A percentile compares a stretch with the other conserved stretches of the same genome.
Conservation (phyloP, 2,888 invertebrate species). For the Tribolium freemani region DNA sequence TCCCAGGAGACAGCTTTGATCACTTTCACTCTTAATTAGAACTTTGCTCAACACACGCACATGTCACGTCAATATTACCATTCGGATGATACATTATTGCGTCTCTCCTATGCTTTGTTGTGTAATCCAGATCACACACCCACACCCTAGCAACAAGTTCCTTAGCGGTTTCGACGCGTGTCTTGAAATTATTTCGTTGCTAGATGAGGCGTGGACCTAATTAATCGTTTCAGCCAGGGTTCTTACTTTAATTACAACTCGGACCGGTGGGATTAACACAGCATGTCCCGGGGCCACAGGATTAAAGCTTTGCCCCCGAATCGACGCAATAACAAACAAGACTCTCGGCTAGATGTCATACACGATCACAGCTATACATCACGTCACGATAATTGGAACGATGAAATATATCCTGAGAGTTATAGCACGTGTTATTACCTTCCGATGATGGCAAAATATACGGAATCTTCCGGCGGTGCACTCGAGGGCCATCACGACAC, state of each 20-base stretch:
- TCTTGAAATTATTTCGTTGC: slow-evolving; percentile 29
- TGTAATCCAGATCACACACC: neutral
- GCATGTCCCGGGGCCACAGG: slow-evolving; percentile 15
- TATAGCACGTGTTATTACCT: slow-evolving; percentile 16
- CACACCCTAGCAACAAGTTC: slow-evolving; percentile 25
- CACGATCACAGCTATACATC: slow-evolving; percentile 28
- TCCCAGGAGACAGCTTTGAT: neutral
- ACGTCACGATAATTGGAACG: slow-evolving; percentile 28
- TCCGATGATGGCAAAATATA: slow-evolving; percentile 1
- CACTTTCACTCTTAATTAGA: neutral
- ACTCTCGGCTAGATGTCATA: slow-evolving; percentile 20
- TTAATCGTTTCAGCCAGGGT: slow-evolving; percentile 31
- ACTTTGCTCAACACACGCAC: neutral
- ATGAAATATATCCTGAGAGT: slow-evolving; percentile 29
- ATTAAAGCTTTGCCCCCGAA: slow-evolving; percentile 17
- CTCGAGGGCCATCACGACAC: neutral
- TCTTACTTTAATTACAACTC: slow-evolving; percentile 33
- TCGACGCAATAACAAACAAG: slow-evolving; percentile 30
- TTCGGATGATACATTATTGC: neutral
- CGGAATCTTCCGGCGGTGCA: neutral
- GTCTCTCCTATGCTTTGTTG: no score
- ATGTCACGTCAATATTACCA: neutral
- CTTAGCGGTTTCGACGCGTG: slow-evolving; percentile 15
- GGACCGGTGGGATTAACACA: slow-evolving; percentile 33
- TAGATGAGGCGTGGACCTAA: slow-evolving; percentile 32